phyloP scores from a whole-genome alignment of 2,113 vertebrate species.

The Canis aureus region DNA sequence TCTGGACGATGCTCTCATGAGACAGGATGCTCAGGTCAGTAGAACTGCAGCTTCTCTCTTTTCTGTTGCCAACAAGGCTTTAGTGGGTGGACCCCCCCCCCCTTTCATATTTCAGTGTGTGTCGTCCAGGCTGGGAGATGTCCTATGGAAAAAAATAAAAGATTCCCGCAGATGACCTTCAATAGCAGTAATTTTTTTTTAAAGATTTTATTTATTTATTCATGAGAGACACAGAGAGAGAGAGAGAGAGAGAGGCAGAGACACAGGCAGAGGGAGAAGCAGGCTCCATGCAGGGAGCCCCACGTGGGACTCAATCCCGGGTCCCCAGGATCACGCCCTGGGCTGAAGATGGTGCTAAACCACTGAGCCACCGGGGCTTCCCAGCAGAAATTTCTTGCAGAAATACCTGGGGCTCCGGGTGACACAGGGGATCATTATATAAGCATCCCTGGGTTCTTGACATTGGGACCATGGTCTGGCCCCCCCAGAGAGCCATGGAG shows the following conservation, averaged over 20 bases:
- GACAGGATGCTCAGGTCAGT: conserved; percentile 94
- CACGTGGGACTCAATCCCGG: too few species aligned
- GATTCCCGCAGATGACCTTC: neutral
- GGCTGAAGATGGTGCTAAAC: too few species aligned
- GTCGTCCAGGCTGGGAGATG: neutral
- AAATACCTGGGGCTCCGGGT: neutral
- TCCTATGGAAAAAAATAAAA: neutral
- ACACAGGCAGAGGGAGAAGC: too few species aligned
- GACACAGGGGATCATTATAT: neutral
- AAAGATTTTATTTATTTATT: too few species aligned
- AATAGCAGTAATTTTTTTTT: neutral
- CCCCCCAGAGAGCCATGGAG: neutral
- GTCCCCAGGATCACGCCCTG: too few species aligned
- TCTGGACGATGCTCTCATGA: conserved; percentile 89
- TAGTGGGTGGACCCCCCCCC: neutral
- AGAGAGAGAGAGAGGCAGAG: too few species aligned
- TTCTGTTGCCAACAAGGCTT: neutral
- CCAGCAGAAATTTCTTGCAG: neutral
- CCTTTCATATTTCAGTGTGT: neutral
- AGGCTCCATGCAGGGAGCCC: too few species aligned
- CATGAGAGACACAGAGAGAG: too few species aligned
- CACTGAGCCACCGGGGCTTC: too few species aligned
- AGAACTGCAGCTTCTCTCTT: neutral
- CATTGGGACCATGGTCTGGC: neutral
- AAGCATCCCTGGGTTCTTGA: neutral